A percentile compares a stretch with the other conserved stretches of the same genome.
Evolutionary conservation across 2,888 invertebrate genomes (phyloP).

Genomic region (Steinernema hermaphroditum): DNA sequence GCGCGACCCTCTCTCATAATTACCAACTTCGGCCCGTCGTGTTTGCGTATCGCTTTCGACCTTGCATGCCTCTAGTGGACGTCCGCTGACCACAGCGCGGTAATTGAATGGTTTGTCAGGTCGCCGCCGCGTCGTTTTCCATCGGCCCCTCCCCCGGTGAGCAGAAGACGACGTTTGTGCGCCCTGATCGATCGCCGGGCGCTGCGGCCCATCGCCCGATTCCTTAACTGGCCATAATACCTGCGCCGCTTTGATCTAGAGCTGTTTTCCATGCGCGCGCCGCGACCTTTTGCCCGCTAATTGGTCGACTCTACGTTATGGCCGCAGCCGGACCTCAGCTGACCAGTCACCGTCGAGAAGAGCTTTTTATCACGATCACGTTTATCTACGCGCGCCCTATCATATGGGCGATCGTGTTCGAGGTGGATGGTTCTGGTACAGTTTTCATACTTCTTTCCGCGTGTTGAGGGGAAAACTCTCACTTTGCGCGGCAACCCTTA

Average conservation of each 20-base stretch:
- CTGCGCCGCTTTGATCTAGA: conserved; percentile 10
- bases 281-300: conserved; percentile 6
- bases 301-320: background rate
- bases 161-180: background rate
- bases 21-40: conserved; percentile 12
- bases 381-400: no score
- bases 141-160: conserved; percentile 5
- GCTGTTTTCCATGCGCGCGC: background rate
- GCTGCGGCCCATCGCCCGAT: background rate
- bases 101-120: conserved; percentile 4
- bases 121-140: conserved; percentile 13
- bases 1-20: background rate
- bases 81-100: background rate
- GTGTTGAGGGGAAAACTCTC: no score
- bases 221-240: conserved; percentile 3
- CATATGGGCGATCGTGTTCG: no score
- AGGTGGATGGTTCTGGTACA: no score
- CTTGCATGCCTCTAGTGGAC: conserved; percentile 21
- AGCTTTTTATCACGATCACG: background rate
- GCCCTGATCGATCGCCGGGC: conserved; percentile 5
- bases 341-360: background rate
- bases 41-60: conserved; percentile 28
- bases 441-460: no score
- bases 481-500: no score
- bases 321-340: background rate